phyloP scores from a whole-genome alignment of 2,797 vertebrate species.

The Oreortyx pictus region DNA sequence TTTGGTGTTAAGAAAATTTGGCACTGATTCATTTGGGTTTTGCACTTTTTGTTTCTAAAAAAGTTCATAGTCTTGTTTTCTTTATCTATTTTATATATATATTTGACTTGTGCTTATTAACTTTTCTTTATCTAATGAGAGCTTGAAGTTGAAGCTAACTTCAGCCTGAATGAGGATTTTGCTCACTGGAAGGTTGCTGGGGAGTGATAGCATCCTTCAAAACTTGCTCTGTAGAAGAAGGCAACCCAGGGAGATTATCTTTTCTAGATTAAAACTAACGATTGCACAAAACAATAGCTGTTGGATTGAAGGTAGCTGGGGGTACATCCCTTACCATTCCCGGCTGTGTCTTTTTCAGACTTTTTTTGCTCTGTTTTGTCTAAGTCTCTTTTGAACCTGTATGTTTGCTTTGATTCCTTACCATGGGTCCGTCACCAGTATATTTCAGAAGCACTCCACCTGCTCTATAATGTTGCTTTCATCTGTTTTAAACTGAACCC shows the following conservation, averaged over 20 bases:
- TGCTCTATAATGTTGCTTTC: not conserved
- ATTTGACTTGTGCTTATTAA: not conserved
- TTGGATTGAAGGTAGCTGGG: not conserved
- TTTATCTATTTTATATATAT: not conserved
- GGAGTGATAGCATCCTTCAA: not conserved
- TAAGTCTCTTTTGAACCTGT: not conserved
- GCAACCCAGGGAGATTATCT: not conserved
- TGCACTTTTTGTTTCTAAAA: not conserved
- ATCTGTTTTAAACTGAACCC: not conserved
- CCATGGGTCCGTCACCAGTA: fast-evolving
- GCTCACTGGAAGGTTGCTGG: fast-evolving
- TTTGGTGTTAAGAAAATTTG: not conserved
- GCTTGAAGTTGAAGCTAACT: not conserved
- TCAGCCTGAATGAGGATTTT: not conserved
- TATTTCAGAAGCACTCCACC: not conserved
- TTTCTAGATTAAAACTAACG: not conserved
- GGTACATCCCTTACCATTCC: not conserved
- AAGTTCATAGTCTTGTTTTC: fast-evolving
- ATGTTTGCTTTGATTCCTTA: not conserved
- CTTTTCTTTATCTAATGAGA: not conserved
- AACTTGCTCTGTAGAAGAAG: not conserved
- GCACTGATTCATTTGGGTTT: not conserved
- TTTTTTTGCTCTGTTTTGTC: not conserved
- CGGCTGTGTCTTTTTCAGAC: not conserved
- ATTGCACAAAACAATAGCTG: not conserved